phyloP scores from a whole-genome alignment of 1,140 invertebrate genomes.

The Macrocentrus cingulum region DNA sequence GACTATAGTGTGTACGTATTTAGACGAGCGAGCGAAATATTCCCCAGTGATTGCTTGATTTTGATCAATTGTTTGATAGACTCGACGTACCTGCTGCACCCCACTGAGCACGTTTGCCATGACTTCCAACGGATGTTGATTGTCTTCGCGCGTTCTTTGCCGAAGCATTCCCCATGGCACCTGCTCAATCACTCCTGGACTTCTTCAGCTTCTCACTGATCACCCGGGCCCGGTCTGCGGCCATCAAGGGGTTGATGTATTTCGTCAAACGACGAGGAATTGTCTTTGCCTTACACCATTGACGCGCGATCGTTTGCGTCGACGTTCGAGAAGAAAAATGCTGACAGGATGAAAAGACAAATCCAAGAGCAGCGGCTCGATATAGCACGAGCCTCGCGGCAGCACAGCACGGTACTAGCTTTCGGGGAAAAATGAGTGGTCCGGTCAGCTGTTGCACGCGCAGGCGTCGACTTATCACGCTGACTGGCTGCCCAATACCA shows the following conservation, averaged over 20 bases:
- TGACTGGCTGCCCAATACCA: neutral
- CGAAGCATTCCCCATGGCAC: conserved; percentile 50
- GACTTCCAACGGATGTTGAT: conserved; percentile 28
- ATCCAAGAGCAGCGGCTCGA: conserved; percentile 23
- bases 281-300: no score
- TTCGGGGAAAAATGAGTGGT: conserved; percentile 20
- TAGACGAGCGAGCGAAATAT: neutral
- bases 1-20: neutral
- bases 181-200: neutral
- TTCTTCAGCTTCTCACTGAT: conserved; percentile 4
- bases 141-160: conserved; percentile 44
- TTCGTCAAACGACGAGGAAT: no score
- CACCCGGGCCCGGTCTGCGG: neutral
- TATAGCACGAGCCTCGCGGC: conserved; percentile 31
- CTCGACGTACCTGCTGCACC: conserved; percentile 48
- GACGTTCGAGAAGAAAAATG: no score
- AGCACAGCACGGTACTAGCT: conserved; percentile 30
- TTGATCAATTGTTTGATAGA: neutral
- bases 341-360: no score
- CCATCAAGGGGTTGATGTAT: no score
- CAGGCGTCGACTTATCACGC: conserved; percentile 2
- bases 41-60: neutral
- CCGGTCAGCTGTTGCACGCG: conserved; percentile 12
- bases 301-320: no score
- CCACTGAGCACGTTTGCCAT: conserved; percentile 46